Percentiles rank a stretch among this genome's conserved stretches.
Evolutionary conservation across 2,113 vertebrate species (phyloP).

Genomic region (Ranitomeya variabilis): DNA sequence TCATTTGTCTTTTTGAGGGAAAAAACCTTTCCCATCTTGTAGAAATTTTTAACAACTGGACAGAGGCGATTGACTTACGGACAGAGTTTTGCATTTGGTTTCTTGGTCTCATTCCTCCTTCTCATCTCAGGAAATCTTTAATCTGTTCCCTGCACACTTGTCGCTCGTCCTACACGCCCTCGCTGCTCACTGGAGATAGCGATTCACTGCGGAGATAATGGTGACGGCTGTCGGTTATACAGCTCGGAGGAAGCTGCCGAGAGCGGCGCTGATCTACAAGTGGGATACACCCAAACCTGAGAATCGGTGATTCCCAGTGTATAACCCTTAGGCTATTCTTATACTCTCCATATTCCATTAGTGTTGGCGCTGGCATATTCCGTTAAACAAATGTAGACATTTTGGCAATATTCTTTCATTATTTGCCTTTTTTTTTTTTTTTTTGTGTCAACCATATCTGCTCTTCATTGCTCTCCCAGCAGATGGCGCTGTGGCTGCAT

Average conservation of each 20-base stretch:
- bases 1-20: too few species aligned
- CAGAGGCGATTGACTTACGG: too few species aligned
- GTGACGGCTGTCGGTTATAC: neutral
- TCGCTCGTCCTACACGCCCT: slow-evolving; percentile 5
- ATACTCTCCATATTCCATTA: too few species aligned
- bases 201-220: neutral
- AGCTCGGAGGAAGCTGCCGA: too few species aligned
- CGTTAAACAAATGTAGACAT: too few species aligned
- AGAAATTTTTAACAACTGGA: too few species aligned
- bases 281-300: neutral
- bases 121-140: neutral
- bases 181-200: slow-evolving; percentile 25
- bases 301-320: too few species aligned
- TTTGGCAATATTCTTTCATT: neutral
- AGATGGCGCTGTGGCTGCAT: neutral
- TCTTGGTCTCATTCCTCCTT: neutral
- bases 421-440: neutral
- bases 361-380: too few species aligned
- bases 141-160: neutral
- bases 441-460: neutral
- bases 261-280: neutral
- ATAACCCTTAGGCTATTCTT: too few species aligned
- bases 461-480: neutral
- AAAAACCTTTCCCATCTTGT: too few species aligned
- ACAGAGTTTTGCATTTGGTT: neutral